Base-by-base conservation (phyloP, 2,113 vertebrate genomes). In the Lontra canadensis region DNA sequence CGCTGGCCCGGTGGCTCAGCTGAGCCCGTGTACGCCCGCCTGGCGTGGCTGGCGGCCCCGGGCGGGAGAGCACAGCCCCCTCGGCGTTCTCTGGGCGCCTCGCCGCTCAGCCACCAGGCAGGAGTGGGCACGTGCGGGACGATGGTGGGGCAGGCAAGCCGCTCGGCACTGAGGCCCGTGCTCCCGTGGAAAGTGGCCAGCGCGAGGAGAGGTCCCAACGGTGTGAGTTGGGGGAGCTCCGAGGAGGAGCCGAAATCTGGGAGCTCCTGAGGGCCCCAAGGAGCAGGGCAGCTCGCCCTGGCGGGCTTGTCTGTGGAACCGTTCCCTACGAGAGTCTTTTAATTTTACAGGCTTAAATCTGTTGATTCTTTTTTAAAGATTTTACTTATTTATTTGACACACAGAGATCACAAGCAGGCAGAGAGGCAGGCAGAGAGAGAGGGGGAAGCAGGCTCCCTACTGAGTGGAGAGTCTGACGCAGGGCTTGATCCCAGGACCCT, bases 171-270 rank as follows among this genome's bases (percentile, higher is more conserved):
- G 93, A 25, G 42, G 47, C 47, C 47, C 1, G n/a, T 2, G 20
- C 57, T 13, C 36, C 29, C 18, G 0, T 5, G 25, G 63, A 7
- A 39, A 44, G 42, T 49, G 2, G 0, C 1, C 44, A 10, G 44
- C 44, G 0, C 21, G 0, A 10, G 21, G 25, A 26, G 0, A 1
- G 13, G 1, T 2, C 25, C 57, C 80, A 0, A 6, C n/a, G 0
- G 0, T 4, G 20, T 0, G 55, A 61, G 65, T 13, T 0, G 31
- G 36, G 2, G 65, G 91, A 29, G 83, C 6, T 4, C 10, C 39
- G 0, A 1, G 1, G 8, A 36, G 34, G 69, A 34, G 8, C 59
- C 34, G 10, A 52, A 57, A 1, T 6, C 0, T 1, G 25, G 15
- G 85, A 4, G 21, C 79, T 8, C 1, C 21, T 10, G 25, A 49